phyloP scores from a whole-genome alignment of 2,797 vertebrate genomes.

The Picus viridis region DNA sequence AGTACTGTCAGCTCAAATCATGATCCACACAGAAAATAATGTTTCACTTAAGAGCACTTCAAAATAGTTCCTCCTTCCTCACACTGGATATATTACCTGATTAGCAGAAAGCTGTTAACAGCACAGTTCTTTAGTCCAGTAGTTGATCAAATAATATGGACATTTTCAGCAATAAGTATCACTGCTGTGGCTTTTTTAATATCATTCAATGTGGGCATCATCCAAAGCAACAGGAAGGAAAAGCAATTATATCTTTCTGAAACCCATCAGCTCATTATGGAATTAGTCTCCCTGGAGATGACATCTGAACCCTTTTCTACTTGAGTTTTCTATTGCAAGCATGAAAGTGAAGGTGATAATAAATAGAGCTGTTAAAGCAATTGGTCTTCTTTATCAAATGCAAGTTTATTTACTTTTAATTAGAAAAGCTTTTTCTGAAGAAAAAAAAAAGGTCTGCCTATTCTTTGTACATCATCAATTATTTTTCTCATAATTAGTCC shows the following conservation, averaged over 20 bases:
- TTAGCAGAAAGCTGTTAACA: conserved; percentile 3
- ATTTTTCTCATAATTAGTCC: background rate
- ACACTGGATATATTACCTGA: background rate
- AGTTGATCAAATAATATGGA: background rate
- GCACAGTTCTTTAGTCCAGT: background rate
- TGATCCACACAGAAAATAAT: background rate
- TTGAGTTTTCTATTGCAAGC: background rate
- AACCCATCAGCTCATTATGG: conserved; percentile 15
- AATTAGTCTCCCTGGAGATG: conserved; percentile 47
- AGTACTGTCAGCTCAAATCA: background rate
- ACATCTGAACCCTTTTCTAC: conserved; percentile 16
- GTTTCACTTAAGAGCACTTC: background rate
- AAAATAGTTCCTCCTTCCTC: conserved; percentile 3
- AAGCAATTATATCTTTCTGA: conserved; percentile 5
- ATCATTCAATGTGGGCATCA: background rate
- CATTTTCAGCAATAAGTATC: background rate
- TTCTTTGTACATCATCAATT: background rate
- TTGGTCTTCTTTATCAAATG: background rate
- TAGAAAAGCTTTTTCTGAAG: conserved; percentile 25
- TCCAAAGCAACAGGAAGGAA: conserved; percentile 49
- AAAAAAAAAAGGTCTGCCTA: background rate
- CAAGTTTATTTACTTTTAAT: conserved; percentile 52
- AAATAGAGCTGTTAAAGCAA: conserved; percentile 28
- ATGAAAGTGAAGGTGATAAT: conserved; percentile 1
- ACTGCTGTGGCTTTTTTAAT: background rate